Conservation (phyloP, 2,888 invertebrate genomes). For the Drosophila basisetae region DNA sequence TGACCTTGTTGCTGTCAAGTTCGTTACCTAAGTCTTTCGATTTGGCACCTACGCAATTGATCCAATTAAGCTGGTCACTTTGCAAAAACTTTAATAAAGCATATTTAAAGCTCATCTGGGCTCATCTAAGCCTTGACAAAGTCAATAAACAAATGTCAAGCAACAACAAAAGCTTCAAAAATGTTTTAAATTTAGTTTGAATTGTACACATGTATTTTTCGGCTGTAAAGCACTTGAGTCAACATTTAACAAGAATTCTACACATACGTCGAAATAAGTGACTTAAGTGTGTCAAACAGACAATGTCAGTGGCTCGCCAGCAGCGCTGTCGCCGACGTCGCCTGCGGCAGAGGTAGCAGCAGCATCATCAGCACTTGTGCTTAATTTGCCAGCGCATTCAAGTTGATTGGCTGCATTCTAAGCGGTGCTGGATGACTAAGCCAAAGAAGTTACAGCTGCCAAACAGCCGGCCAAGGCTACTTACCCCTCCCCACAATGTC, state of each 20-base stretch:
- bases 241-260: slow-evolving; percentile 67
- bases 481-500: slow-evolving; percentile 53
- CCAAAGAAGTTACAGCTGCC: slow-evolving; percentile 73
- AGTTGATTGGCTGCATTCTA: slow-evolving; percentile 78
- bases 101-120: slow-evolving; percentile 26
- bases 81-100: not conserved
- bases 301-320: slow-evolving; percentile 70
- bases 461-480: slow-evolving; percentile 64
- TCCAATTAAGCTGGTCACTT: slow-evolving; percentile 38
- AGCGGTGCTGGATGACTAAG: slow-evolving; percentile 72
- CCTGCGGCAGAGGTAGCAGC: slow-evolving; percentile 25
- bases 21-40: slow-evolving; percentile 74
- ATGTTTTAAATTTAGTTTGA: slow-evolving; percentile 13
- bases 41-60: slow-evolving; percentile 52
- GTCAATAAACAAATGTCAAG: slow-evolving; percentile 57
- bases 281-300: slow-evolving; percentile 81
- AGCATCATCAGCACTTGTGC: slow-evolving; percentile 65
- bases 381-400: slow-evolving; percentile 75
- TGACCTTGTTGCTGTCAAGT: slow-evolving; percentile 61
- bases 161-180: slow-evolving; percentile 5
- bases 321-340: slow-evolving; percentile 23
- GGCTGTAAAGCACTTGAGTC: slow-evolving; percentile 63
- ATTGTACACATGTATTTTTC: slow-evolving; percentile 20
- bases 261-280: slow-evolving; percentile 64
- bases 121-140: slow-evolving; percentile 53